phyloP scores from a whole-genome alignment of 2,797 vertebrate genomes.

The Leptodactylus fallax region DNA sequence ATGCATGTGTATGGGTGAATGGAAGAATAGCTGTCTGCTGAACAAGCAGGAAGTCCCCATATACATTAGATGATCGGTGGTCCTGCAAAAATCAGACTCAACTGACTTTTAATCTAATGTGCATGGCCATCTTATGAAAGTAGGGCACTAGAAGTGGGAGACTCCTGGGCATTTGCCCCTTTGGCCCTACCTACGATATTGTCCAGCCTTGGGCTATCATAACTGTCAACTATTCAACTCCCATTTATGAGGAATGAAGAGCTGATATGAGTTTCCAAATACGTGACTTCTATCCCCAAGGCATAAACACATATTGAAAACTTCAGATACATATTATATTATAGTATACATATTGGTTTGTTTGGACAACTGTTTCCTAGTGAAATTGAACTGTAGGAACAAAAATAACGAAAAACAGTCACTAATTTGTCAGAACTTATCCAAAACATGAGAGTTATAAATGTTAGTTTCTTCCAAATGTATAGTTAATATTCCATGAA shows the following conservation, averaged over 20 bases:
- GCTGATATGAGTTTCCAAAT: neutral
- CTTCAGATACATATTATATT: neutral
- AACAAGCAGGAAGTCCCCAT: too few relatives aligned
- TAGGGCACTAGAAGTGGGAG: neutral
- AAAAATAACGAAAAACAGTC: neutral
- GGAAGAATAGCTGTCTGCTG: too few relatives aligned
- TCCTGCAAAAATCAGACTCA: too few relatives aligned
- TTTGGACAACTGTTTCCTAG: constrained; percentile 1
- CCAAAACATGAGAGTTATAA: neutral
- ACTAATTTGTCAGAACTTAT: neutral
- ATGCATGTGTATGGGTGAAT: too few relatives aligned
- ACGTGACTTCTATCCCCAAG: neutral
- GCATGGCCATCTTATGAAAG: too few relatives aligned
- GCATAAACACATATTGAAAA: neutral
- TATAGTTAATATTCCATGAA: neutral
- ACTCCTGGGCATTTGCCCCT: neutral
- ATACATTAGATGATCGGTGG: too few relatives aligned
- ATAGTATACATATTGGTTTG: too few relatives aligned
- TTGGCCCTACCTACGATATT: neutral
- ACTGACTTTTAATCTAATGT: too few relatives aligned
- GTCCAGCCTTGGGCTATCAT: neutral
- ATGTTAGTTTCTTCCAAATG: too few relatives aligned
- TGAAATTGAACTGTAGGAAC: too few relatives aligned
- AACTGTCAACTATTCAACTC: neutral
- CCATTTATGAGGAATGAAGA: neutral